Conservation (phyloP, 1,140 invertebrate species). For the Bacillus rossius region DNA sequence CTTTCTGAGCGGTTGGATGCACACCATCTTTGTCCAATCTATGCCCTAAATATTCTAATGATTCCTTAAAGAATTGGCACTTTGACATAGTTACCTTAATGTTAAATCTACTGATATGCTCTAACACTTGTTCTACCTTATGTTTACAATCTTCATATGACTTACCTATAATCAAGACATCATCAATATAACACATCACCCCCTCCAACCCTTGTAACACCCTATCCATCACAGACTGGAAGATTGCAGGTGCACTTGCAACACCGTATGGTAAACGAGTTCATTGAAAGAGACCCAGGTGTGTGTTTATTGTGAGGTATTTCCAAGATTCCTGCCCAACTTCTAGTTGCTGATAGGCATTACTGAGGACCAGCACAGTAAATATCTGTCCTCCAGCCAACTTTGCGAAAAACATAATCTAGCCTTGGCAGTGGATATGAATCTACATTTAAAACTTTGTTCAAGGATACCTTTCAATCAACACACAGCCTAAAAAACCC, state of each 20-base stretch:
- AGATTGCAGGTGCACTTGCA: not conserved
- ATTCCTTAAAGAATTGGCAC: constrained; percentile 29
- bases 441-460: not conserved
- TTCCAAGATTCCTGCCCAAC: constrained; percentile 25
- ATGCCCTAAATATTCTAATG: constrained; percentile 35
- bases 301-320: constrained; percentile 1
- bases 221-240: constrained; percentile 1
- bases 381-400: constrained; percentile 27
- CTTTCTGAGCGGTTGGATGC: constrained; percentile 32
- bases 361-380: constrained; percentile 29
- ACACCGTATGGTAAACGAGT: not conserved
- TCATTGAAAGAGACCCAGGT: not conserved
- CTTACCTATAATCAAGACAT: not conserved
- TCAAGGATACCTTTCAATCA: constrained; percentile 31
- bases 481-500: constrained; percentile 30
- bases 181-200: not conserved
- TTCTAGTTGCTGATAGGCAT: constrained; percentile 34
- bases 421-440: constrained; percentile 17
- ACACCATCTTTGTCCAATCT: constrained; percentile 33
- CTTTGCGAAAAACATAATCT: constrained; percentile 14
- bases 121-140: constrained; percentile 21
- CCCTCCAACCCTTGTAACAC: not conserved
- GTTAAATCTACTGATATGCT: constrained; percentile 19
- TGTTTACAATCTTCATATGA: constrained; percentile 1
- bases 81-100: constrained; percentile 36